Evolutionary conservation across 2,113 vertebrate species (phyloP).

Genomic region (Lophura nycthemera): DNA sequence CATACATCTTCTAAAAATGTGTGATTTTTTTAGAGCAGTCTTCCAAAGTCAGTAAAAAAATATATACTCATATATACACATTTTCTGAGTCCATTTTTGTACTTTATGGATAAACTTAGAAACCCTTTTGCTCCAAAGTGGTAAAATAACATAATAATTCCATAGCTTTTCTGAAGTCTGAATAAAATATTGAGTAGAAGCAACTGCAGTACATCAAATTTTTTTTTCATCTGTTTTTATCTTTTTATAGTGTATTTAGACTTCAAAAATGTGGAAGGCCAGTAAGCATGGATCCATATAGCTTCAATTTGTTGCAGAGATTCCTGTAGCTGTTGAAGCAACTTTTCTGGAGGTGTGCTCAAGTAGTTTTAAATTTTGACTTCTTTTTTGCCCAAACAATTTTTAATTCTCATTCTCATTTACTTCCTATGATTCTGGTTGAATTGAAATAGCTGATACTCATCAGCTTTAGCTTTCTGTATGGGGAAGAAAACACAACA

Average conservation of each 20-base stretch:
- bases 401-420: not conserved
- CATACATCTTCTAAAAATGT: not conserved
- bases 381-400: not conserved
- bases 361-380: not conserved
- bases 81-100: not conserved
- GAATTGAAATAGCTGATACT: not conserved
- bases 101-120: not conserved
- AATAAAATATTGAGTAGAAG: not conserved
- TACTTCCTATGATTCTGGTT: not conserved
- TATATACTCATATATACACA: not conserved
- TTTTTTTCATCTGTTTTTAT: not conserved
- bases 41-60: not conserved
- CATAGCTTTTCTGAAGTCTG: not conserved
- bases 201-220: not conserved
- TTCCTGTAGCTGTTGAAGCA: not conserved
- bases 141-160: not conserved
- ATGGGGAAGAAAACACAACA: not conserved
- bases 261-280: not conserved
- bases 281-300: not conserved
- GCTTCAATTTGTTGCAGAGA: not conserved
- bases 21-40: not conserved
- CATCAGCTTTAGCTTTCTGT: not conserved
- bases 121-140: not conserved
- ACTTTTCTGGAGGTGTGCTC: not conserved
- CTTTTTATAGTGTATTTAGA: not conserved